phyloP scores from a whole-genome alignment of 2,113 vertebrate species.

The Marmota monax region DNA sequence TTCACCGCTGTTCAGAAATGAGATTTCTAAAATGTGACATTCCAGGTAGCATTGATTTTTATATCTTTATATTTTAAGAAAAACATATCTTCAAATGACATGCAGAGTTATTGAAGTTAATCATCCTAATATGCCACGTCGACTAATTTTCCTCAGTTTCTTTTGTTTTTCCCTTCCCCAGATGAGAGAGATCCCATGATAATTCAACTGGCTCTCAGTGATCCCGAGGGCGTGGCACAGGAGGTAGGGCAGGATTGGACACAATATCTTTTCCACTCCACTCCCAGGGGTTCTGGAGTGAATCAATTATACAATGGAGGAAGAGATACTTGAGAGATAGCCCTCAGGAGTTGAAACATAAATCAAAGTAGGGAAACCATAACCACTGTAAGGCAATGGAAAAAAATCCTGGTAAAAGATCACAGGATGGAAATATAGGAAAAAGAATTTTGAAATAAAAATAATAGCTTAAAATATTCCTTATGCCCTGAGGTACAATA shows the following conservation, averaged over 20 bases:
- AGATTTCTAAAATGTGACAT: background rate
- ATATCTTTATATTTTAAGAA: constrained; percentile 17
- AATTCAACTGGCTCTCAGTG: background rate
- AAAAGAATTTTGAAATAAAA: background rate
- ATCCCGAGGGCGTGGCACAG: rapidly evolving
- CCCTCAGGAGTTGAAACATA: background rate
- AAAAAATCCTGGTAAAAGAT: background rate
- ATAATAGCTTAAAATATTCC: background rate
- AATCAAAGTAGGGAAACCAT: background rate
- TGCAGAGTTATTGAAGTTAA: background rate
- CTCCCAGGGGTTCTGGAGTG: background rate
- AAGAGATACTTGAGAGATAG: background rate
- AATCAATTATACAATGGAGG: background rate
- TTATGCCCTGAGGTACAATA: background rate
- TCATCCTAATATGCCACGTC: background rate
- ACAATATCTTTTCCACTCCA: background rate
- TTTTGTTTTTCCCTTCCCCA: background rate
- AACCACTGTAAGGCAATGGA: background rate
- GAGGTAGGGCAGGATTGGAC: background rate
- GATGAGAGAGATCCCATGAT: background rate
- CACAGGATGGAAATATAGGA: background rate
- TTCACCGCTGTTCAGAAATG: background rate
- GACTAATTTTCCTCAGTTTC: background rate
- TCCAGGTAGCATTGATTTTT: background rate
- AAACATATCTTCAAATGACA: background rate